Evolutionary conservation across 1,140 invertebrate species (phyloP).

Genomic region (Cephus cinctus): DNA sequence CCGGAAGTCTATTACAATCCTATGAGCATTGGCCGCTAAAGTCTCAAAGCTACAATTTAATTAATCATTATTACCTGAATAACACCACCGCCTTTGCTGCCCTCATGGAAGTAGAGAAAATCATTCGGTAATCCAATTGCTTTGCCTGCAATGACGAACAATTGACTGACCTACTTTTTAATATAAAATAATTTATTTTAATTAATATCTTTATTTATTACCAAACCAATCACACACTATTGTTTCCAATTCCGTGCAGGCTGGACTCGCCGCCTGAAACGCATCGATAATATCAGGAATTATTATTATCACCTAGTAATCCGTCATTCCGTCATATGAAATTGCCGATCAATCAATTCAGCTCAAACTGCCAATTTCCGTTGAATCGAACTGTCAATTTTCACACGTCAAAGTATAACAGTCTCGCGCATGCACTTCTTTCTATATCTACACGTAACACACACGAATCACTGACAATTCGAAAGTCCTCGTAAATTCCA

Average conservation of each 20-base stretch:
- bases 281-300: too few species aligned
- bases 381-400: background rate
- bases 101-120: conserved; percentile 80
- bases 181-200: too few species aligned
- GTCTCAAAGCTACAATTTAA: too few species aligned
- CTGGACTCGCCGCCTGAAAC: conserved; percentile 91
- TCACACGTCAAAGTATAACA: conserved; percentile 25
- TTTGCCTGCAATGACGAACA: conserved; percentile 72
- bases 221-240: conserved; percentile 97
- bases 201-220: too few species aligned
- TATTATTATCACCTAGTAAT: conserved; percentile 5
- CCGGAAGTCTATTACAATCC: too few species aligned
- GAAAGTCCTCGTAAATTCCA: background rate
- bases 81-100: conserved; percentile 88
- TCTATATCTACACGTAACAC: background rate
- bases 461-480: background rate
- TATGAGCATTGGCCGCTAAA: too few species aligned
- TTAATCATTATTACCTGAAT: conserved; percentile 78
- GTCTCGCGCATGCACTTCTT: too few species aligned
- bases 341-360: too few species aligned
- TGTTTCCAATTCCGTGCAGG: conserved; percentile 96
- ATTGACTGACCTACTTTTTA: too few species aligned
- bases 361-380: too few species aligned
- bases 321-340: background rate
- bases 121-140: conserved; percentile 87